Evolutionary conservation across 2,113 vertebrate genomes (phyloP).

Genomic region (Mesitornis unicolor): DNA sequence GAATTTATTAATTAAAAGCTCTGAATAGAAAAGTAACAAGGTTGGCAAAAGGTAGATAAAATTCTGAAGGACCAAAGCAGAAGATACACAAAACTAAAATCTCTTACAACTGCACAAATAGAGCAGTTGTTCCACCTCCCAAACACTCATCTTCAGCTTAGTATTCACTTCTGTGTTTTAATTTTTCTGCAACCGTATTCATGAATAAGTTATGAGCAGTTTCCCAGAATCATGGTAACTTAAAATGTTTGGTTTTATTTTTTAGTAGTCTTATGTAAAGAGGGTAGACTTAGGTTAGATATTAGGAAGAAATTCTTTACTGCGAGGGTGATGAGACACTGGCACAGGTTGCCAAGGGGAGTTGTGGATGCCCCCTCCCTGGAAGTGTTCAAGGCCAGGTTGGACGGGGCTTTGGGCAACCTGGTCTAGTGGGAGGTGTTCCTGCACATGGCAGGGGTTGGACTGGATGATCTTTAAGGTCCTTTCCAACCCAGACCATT

Average conservation of each 20-base stretch:
- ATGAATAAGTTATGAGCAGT: not conserved
- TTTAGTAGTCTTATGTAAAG: not conserved
- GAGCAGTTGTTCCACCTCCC: not conserved
- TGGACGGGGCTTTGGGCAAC: too few relatives aligned
- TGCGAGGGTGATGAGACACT: too few relatives aligned
- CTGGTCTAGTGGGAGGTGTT: too few relatives aligned
- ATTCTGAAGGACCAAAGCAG: not conserved
- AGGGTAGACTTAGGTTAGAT: too few relatives aligned
- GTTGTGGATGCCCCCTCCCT: too few relatives aligned
- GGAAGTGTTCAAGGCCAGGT: too few relatives aligned
- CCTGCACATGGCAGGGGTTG: too few relatives aligned
- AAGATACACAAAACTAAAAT: not conserved
- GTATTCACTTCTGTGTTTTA: not conserved
- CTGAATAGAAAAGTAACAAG: not conserved
- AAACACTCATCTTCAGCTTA: not conserved
- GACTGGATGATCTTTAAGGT: too few relatives aligned
- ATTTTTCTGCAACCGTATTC: not conserved
- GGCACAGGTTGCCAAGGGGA: too few relatives aligned
- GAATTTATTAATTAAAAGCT: not conserved
- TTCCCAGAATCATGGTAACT: not conserved
- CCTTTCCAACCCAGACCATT: too few relatives aligned
- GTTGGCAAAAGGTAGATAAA: not conserved
- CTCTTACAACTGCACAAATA: not conserved
- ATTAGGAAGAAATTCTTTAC: too few relatives aligned
- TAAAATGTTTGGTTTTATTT: not conserved